These are phyloP conservation scores for Cochlearius cochlearius DNA, from an alignment of 2,113 vertebrate species.

Conservation along the genomic window DNA sequence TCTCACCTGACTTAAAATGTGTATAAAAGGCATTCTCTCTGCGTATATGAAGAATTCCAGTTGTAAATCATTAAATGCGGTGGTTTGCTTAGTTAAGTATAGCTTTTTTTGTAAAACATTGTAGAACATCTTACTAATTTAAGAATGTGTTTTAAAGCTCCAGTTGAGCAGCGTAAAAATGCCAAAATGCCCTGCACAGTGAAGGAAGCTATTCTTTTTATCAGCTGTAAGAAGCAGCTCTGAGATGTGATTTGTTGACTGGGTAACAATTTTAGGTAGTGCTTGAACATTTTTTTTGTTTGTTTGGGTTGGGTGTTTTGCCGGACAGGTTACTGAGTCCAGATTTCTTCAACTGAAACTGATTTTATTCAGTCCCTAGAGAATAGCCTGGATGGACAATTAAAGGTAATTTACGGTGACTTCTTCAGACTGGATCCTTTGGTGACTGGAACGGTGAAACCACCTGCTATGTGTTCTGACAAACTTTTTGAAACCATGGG, in stretches of 20 bases:
- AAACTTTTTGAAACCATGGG: conserved; percentile 83
- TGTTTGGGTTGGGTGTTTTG: not conserved
- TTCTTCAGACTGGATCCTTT: conserved; percentile 87
- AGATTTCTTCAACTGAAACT: not conserved
- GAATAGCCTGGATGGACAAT: conserved; percentile 70
- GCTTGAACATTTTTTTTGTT: not conserved
- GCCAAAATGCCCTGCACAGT: not conserved
- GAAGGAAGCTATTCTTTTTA: not conserved
- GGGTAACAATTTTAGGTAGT: not conserved
- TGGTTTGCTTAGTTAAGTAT: not conserved
- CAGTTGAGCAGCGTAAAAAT: not conserved
- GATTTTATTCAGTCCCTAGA: conserved; percentile 78
- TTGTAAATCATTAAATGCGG: not conserved
- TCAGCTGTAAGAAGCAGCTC: not conserved
- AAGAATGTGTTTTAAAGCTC: not conserved
- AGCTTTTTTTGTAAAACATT: not conserved
- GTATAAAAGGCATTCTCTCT: not conserved
- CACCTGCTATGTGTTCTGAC: conserved; percentile 76
- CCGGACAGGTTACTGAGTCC: not conserved
- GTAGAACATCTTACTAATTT: not conserved
- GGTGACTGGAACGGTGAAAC: conserved; percentile 48
- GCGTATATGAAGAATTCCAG: not conserved
- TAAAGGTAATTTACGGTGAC: conserved; percentile 87
- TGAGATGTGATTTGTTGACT: not conserved
- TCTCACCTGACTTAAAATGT: not conserved